phyloP scores from a whole-genome alignment of 2,113 vertebrate species.

The Cyanoderma ruficeps region DNA sequence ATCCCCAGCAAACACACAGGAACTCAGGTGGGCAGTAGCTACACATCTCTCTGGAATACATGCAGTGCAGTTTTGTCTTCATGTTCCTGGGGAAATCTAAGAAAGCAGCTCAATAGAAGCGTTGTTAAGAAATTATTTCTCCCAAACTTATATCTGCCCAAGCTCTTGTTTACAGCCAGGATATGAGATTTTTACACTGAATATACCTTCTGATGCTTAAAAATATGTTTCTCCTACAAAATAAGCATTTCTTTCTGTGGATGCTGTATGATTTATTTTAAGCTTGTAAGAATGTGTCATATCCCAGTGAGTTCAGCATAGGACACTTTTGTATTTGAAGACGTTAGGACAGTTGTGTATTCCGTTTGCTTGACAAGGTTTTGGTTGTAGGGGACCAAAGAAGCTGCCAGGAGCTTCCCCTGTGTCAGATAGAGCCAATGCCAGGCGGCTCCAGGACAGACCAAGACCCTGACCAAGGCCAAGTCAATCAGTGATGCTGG shows the following conservation, averaged over 20 bases:
- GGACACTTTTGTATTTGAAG: neutral
- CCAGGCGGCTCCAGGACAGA: neutral
- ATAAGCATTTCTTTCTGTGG: neutral
- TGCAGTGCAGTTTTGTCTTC: neutral
- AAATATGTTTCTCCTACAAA: neutral
- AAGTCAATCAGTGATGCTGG: neutral
- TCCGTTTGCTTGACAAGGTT: neutral
- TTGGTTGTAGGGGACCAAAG: neutral
- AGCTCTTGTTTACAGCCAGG: neutral
- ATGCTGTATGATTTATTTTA: neutral
- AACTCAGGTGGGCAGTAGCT: neutral
- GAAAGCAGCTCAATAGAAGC: fast-evolving
- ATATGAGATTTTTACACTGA: neutral
- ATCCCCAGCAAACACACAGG: neutral
- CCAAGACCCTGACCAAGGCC: neutral
- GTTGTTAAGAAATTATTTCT: neutral
- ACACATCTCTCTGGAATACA: neutral
- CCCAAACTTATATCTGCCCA: neutral
- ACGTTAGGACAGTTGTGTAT: neutral
- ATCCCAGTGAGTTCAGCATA: neutral
- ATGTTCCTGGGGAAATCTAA: neutral
- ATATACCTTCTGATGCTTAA: neutral
- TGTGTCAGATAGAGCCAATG: neutral
- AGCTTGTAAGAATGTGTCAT: neutral
- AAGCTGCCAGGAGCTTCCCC: neutral